phyloP scores from a whole-genome alignment of 2,888 invertebrate species.

The Cryptus viduatorius region DNA sequence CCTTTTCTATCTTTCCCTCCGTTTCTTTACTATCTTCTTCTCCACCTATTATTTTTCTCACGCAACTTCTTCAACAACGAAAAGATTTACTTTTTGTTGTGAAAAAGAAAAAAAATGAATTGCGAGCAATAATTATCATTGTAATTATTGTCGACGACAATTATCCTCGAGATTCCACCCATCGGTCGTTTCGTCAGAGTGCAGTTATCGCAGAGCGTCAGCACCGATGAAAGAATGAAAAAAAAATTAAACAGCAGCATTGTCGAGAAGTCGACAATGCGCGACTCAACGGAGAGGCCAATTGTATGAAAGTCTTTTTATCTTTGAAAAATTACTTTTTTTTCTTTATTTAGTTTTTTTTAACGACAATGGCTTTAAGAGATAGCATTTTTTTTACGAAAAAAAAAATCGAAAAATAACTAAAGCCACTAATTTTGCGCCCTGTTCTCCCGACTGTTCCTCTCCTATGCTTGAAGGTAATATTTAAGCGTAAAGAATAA shows the following conservation, averaged over 20 bases:
- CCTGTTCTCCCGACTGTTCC: background rate
- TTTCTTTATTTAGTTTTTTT: conserved; percentile 1
- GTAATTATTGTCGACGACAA: conserved; percentile 35
- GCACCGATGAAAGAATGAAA: conserved; percentile 30
- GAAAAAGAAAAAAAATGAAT: background rate
- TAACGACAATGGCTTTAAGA: background rate
- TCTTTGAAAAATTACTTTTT: conserved; percentile 6
- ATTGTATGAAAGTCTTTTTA: conserved; percentile 51
- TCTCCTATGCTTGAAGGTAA: background rate
- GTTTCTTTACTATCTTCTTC: conserved; percentile 61
- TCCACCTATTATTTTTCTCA: conserved; percentile 42
- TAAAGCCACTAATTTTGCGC: background rate
- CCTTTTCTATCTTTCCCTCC: conserved; percentile 49
- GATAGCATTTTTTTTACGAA: background rate
- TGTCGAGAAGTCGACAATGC: conserved; percentile 34
- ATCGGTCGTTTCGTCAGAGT: conserved; percentile 42
- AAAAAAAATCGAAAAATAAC: conserved; percentile 12
- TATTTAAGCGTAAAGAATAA: background rate
- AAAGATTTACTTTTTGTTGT: too few species aligned
- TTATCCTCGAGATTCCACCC: conserved; percentile 23
- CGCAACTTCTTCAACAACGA: background rate
- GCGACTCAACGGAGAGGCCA: conserved; percentile 35
- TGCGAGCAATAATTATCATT: conserved; percentile 48
- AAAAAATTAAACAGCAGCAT: background rate
- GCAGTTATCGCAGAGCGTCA: conserved; percentile 65